Evolutionary conservation across 2,797 vertebrate genomes (phyloP).

Genomic region (Margarornis squamiger): DNA sequence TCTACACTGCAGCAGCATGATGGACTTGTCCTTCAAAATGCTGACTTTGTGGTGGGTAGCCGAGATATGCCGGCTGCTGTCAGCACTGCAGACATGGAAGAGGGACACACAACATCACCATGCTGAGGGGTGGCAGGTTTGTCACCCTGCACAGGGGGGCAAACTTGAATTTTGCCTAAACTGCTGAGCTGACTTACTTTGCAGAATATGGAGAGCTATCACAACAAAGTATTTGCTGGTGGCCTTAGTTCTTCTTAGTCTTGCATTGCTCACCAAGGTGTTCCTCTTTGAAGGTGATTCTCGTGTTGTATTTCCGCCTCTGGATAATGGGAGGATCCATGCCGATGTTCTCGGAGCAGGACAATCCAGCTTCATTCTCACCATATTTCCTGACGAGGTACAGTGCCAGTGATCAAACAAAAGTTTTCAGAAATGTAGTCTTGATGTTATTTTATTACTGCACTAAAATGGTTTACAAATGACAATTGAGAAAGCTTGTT

Average conservation of each 20-base stretch:
- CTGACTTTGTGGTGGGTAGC: not conserved
- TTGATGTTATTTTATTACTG: not conserved
- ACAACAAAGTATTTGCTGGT: not conserved
- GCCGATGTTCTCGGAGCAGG: conserved; percentile 97
- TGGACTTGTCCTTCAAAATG: not conserved
- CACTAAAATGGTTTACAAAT: not conserved
- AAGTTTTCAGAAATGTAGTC: not conserved
- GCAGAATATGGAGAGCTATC: not conserved
- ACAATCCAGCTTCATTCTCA: conserved; percentile 96
- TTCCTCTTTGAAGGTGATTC: conserved; percentile 79
- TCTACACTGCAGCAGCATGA: not conserved
- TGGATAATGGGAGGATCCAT: conserved; percentile 98
- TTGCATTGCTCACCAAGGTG: not conserved
- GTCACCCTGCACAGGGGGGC: not conserved
- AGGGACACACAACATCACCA: not conserved
- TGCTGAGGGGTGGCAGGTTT: not conserved
- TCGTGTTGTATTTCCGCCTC: conserved; percentile 88
- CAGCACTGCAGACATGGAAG: not conserved
- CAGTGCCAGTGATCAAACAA: not conserved
- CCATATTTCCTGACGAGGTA: conserved; percentile 91
- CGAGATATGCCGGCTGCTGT: not conserved
- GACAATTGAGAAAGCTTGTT: not conserved
- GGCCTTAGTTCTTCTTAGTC: not conserved
- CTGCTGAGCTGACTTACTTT: not conserved
- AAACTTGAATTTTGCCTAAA: not conserved